Conservation (phyloP, 1,140 invertebrate species). For the Solenopsis invicta region DNA sequence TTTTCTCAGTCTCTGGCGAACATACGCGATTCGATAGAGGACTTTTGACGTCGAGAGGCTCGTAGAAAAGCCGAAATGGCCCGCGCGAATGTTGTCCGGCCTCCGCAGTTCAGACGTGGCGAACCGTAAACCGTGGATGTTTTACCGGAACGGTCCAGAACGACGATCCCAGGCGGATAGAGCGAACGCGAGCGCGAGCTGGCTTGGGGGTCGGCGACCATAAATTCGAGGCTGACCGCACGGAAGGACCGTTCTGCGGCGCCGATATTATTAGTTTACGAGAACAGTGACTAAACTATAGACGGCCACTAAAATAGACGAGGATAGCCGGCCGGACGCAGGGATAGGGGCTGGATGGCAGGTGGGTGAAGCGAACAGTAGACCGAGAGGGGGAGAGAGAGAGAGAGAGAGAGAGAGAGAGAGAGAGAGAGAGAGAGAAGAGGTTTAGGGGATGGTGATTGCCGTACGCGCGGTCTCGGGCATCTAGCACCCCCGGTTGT, state of each 20-base stretch:
- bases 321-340: conserved; percentile 62
- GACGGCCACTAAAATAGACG: conserved; percentile 75
- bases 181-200: not conserved
- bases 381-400: not conserved
- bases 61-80: conserved; percentile 22
- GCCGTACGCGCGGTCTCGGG: conserved; percentile 48
- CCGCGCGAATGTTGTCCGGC: not conserved
- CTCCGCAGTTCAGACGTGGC: conserved; percentile 11
- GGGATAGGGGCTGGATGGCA: not conserved
- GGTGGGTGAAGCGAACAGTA: not conserved
- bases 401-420: not conserved
- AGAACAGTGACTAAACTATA: conserved; percentile 78
- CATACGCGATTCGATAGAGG: not conserved
- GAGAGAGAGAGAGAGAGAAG: not conserved
- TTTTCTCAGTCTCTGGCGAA: not conserved
- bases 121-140: conserved; percentile 50
- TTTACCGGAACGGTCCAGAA: conserved; percentile 54
- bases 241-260: conserved; percentile 75
- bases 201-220: conserved; percentile 55
- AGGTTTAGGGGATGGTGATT: conserved; percentile 67
- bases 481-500: conserved; percentile 76
- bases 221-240: conserved; percentile 77
- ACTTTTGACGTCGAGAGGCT: conserved; percentile 22
- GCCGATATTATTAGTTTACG: conserved; percentile 81
- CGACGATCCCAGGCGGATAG: conserved; percentile 18